Base-by-base conservation (phyloP, 2,888 invertebrate species). In the Drosophila nr. perissopoda region DNA sequence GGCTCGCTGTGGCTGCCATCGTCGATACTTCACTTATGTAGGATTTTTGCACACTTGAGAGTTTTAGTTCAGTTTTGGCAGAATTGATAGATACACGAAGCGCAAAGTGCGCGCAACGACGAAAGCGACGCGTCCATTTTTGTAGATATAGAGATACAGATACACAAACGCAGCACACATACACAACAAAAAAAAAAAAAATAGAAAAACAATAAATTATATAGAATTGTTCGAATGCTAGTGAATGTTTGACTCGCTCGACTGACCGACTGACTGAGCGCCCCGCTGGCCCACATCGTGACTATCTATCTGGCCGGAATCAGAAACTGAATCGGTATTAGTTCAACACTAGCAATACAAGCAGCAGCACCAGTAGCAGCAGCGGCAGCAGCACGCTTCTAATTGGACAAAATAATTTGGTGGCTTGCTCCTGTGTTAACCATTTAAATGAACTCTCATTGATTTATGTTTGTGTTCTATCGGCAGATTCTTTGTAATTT, bases 1-100 rank as follows among this genome's bases (percentile, higher is more conserved):
- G 78, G 71, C 63, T 60, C 52, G 49, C 40, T 21, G 56, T 36
- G 58, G 62, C 49, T 49, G 57, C 40, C 69, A 56, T 61, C 33
- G 66, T 38, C 76, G 79, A 71, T 71, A 65, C 85, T 83, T 82
- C 84, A 84, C 78, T 87, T 87, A 82, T 86, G 83, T 89, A 81
- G 83, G 79, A 82, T 82, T 85, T 86, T 82, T 80, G 88, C 86
- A 84, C 81, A 90, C 79, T 88, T 83, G 85, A 89, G 80, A 85
- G 82, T 87, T 91, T 86, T 90, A 91, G 91, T 91, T 90, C 82
- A 86, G 86, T 88, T 91, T 86, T 77, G 88, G 76, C 85, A 85
- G 85, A 89, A 91, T 91, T 81, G 82, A 78, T 75, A 88, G 87
- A 72, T 58, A 79, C 88, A 88, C 84, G 82, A 60, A 54, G 67